Conservation (phyloP, 2,888 invertebrate genomes). For the Netelia virgata region DNA sequence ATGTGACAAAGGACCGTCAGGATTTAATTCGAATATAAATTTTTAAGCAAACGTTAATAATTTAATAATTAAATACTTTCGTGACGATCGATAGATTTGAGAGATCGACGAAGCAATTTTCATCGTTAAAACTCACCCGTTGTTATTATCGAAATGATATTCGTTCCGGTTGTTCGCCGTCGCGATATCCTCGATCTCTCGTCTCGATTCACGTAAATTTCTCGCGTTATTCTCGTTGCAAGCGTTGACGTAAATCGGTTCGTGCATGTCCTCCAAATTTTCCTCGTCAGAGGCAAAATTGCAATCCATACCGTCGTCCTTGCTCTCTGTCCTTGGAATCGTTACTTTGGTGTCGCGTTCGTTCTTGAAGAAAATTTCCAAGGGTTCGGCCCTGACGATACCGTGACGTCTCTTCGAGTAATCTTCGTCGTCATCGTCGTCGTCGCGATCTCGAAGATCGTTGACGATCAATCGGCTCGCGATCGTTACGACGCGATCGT, state of each 20-base stretch:
- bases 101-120: neutral
- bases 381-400: constrained; percentile 62
- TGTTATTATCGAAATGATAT: constrained; percentile 72
- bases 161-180: constrained; percentile 58
- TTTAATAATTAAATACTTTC: too few species aligned
- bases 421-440: constrained; percentile 65
- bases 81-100: too few species aligned
- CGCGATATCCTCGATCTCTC: constrained; percentile 27
- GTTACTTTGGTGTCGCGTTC: constrained; percentile 32
- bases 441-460: constrained; percentile 40
- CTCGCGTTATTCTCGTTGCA: constrained; percentile 77
- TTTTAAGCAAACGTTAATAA: neutral
- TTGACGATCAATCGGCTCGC: constrained; percentile 53
- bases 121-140: constrained; percentile 65
- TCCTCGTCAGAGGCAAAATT: constrained; percentile 82
- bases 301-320: constrained; percentile 83
- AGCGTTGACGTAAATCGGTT: constrained; percentile 82
- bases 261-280: constrained; percentile 72
- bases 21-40: neutral
- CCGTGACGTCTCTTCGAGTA: constrained; percentile 65
- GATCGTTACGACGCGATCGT: constrained; percentile 72
- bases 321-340: constrained; percentile 80
- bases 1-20: neutral
- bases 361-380: constrained; percentile 61
- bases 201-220: constrained; percentile 70